phyloP scores from a whole-genome alignment of 2,113 vertebrate species.

The Malurus elegans region DNA sequence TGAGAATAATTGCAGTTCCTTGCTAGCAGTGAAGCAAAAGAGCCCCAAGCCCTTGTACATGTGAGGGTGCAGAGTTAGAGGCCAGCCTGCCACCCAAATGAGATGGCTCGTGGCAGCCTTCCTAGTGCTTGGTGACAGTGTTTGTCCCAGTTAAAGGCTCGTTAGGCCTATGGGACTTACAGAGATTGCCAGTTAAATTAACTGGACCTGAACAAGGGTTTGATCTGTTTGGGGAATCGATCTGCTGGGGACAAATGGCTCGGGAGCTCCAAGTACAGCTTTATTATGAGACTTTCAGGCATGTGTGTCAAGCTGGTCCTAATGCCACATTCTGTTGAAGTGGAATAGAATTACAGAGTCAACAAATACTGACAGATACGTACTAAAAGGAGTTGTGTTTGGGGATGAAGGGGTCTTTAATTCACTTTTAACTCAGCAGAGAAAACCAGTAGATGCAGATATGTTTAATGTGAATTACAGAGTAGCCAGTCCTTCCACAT shows the following conservation, averaged over 20 bases:
- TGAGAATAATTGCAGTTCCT: neutral
- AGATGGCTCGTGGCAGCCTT: neutral
- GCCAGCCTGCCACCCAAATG: neutral
- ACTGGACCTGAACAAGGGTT: neutral
- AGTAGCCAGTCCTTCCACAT: neutral
- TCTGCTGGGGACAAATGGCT: neutral
- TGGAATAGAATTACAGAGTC: neutral
- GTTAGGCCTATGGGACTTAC: neutral
- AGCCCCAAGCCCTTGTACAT: neutral
- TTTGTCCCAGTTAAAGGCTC: slow-evolving; percentile 3
- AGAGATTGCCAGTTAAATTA: slow-evolving; percentile 21
- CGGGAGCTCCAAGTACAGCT: neutral
- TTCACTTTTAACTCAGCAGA: neutral
- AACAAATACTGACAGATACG: neutral
- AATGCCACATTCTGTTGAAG: neutral
- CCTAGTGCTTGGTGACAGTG: neutral
- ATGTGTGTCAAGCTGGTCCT: neutral
- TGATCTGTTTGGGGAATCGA: neutral
- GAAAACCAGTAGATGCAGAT: neutral
- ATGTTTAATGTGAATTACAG: neutral
- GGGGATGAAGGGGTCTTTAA: neutral
- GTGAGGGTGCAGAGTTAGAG: neutral
- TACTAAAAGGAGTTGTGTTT: neutral
- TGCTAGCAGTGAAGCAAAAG: neutral
- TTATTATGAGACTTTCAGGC: neutral